Conservation (phyloP, 2,888 invertebrate species). For the Polyommatus iphigenia region DNA sequence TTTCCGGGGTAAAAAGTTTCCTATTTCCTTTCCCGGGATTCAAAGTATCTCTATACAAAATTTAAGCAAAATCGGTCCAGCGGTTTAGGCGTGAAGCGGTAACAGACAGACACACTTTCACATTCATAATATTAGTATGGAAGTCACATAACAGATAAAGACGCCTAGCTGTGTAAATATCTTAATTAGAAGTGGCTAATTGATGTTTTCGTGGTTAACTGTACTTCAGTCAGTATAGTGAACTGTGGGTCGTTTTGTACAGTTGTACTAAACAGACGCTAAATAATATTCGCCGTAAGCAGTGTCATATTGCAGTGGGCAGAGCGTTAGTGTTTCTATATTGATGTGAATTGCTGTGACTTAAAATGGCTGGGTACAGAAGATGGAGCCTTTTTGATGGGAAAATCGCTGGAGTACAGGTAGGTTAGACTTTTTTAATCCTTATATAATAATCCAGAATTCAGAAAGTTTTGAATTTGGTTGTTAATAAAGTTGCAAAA, state of each 20-base stretch:
- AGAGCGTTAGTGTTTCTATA: constrained; percentile 37
- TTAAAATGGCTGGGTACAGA: constrained; percentile 59
- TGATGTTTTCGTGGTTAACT: neutral
- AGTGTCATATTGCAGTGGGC: constrained; percentile 59
- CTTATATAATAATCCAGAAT: neutral
- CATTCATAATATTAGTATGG: too few relatives aligned
- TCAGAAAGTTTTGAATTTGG: too few relatives aligned
- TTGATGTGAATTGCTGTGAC: constrained; percentile 42
- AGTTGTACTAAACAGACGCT: constrained; percentile 77
- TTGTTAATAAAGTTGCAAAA: too few relatives aligned
- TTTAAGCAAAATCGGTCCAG: too few relatives aligned
- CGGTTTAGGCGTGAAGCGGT: too few relatives aligned
- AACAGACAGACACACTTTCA: too few relatives aligned
- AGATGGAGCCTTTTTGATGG: constrained; percentile 69
- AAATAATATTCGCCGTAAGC: constrained; percentile 64
- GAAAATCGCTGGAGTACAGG: constrained; percentile 65
- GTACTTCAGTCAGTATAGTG: neutral
- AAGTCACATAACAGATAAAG: too few relatives aligned
- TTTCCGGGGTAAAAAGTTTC: too few relatives aligned
- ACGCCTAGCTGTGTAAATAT: too few relatives aligned
- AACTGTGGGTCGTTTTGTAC: constrained; percentile 61
- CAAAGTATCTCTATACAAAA: too few relatives aligned
- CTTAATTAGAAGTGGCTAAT: neutral
- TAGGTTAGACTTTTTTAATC: constrained; percentile 42
- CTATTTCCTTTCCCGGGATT: too few relatives aligned